Evolutionary conservation across 2,113 vertebrate species (phyloP).

Genomic region (Tauraco erythrolophus): DNA sequence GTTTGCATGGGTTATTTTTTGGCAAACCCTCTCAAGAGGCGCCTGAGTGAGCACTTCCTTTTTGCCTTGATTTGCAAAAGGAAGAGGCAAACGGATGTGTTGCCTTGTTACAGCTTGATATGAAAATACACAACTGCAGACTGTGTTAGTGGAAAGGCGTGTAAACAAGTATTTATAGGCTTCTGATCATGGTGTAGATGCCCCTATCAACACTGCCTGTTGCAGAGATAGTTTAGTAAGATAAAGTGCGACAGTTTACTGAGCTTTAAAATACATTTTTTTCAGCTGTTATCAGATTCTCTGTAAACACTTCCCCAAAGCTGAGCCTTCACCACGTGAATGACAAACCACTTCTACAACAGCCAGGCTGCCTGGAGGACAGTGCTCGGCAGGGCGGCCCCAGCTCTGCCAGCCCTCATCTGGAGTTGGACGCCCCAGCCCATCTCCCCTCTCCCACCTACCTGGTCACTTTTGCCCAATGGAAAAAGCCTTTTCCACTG

Average conservation of each 20-base stretch:
- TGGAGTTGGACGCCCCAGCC: accelerated
- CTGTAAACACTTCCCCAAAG: neutral
- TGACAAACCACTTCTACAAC: neutral
- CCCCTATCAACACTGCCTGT: neutral
- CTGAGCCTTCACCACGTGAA: neutral
- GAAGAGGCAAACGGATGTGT: neutral
- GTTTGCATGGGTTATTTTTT: neutral
- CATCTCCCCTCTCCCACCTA: neutral
- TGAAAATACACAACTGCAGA: neutral
- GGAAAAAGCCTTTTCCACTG: neutral
- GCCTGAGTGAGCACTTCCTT: neutral
- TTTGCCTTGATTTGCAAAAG: neutral
- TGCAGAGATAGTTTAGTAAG: neutral
- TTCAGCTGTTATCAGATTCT: neutral
- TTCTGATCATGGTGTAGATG: neutral
- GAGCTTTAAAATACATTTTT: neutral
- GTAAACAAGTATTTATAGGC: neutral
- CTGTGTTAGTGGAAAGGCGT: neutral
- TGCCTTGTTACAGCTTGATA: neutral
- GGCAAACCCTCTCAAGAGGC: neutral
- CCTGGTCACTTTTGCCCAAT: neutral
- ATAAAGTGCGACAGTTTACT: neutral
- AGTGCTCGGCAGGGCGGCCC: neutral
- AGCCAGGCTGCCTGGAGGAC: neutral
- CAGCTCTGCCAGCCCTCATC: accelerated